Conservation (phyloP, 2,113 vertebrate genomes). For the Oreochromis aureus region DNA sequence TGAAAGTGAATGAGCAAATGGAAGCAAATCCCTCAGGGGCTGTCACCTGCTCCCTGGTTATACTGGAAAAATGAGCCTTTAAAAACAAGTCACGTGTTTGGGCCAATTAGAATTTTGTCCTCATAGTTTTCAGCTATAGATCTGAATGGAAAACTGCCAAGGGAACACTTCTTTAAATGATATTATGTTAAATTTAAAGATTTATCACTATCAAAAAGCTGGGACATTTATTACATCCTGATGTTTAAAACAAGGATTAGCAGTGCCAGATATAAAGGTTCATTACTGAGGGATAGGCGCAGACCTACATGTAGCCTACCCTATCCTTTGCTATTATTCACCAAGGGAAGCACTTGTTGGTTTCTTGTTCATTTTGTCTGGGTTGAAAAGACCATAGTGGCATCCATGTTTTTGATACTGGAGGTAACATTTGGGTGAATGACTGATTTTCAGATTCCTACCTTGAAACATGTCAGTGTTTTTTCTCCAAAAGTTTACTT, state of each 20-base stretch:
- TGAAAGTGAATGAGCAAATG: constrained; percentile 17
- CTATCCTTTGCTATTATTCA: neutral
- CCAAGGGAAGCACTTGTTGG: neutral
- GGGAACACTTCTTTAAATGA: neutral
- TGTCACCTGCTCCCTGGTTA: neutral
- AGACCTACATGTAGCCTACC: neutral
- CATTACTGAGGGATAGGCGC: neutral
- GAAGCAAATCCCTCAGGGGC: constrained; percentile 5
- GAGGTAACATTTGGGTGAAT: constrained; percentile 25
- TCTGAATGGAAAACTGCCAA: neutral
- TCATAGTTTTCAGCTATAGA: neutral
- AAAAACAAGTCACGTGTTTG: neutral
- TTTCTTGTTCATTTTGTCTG: neutral
- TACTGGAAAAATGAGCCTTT: neutral
- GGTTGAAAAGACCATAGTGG: neutral
- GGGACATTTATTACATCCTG: neutral
- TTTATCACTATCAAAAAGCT: neutral
- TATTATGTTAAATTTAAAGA: neutral
- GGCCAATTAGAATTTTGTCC: neutral
- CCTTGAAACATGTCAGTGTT: neutral
- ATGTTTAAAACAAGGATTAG: neutral
- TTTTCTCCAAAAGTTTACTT: neutral
- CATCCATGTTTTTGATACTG: constrained; percentile 10
- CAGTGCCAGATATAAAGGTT: neutral
- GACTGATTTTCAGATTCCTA: constrained; percentile 18